Base-by-base conservation (phyloP, 2,888 invertebrate species). In the Omphaloscelis lunosa region DNA sequence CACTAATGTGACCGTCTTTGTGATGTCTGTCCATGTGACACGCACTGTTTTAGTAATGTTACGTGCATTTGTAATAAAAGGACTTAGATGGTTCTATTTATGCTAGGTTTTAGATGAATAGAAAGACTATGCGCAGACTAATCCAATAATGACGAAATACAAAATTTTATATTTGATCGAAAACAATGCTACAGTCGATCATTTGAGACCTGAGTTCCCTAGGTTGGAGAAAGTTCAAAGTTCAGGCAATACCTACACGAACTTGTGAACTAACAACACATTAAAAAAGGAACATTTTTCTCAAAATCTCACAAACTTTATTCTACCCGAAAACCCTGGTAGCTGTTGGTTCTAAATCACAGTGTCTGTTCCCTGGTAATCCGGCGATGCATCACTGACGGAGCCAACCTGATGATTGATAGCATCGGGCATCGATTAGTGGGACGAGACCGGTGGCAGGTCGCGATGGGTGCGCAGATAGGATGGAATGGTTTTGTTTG, bases 331-430 rank as follows among this genome's bases (percentile, higher is more conserved):
- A 83, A 65, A 29, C 12, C 8, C 53, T 45, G 12, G 61, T n/a
- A 53, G 63, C 41, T 56, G 41, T 34, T 72, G 53, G 80, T 39
- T 77, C 58, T 79, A 80, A 77, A 83, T 84, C 86, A 73, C 56
- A 63, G 62, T 67, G 63, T 71, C 75, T 41, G 77, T 72, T 78
- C 68, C 27, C 48, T 61, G 61, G 79, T 85, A 83, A 89, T 83
- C 85, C 85, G 41, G 65, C 76, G 75, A 87, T 87, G 88, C 79
- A 83, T 89, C 88, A 87, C 78, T 39, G 76, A 72, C 68, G 67
- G 74, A 75, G 62, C 48, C 27, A 48, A 51, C 79, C 63, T 72
- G 84, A 74, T 88, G 88, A 88, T 85, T 75, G 88, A 89, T 88
- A 72, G 83, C 75, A n/a, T 61, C 66, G 79, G 59, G 72, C 66